phyloP scores from a whole-genome alignment of 2,113 vertebrate genomes.

The Albula goreensis region DNA sequence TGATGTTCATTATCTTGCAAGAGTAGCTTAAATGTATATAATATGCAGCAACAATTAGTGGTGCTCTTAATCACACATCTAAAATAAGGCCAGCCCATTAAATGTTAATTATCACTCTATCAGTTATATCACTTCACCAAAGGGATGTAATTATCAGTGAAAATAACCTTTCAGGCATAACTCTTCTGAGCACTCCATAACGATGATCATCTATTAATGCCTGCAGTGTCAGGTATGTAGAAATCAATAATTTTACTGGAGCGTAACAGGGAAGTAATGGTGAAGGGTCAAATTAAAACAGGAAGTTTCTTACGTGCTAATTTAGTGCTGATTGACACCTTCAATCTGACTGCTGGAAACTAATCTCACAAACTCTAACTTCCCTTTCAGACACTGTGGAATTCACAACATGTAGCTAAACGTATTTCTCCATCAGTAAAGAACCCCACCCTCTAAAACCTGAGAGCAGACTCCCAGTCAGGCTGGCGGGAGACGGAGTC shows the following conservation, averaged over 20 bases:
- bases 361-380: neutral
- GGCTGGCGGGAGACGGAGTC: slow-evolving; percentile 52
- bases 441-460: neutral
- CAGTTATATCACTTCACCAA: too few relatives aligned
- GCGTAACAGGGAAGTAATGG: neutral
- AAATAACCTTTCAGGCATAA: neutral
- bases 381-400: neutral
- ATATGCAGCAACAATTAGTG: too few relatives aligned
- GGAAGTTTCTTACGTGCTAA: too few relatives aligned
- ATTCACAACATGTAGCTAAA: neutral
- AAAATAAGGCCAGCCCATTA: too few relatives aligned
- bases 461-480: slow-evolving; percentile 40
- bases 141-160: too few relatives aligned
- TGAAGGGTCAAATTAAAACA: neutral
- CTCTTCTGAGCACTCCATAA: neutral
- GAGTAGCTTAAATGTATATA: too few relatives aligned
- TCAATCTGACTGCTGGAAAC: neutral
- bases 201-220: neutral
- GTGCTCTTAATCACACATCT: too few relatives aligned
- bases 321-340: neutral
- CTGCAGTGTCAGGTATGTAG: neutral
- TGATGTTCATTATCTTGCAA: too few relatives aligned
- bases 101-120: too few relatives aligned
- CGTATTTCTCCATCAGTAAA: neutral
- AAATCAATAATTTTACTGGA: neutral